Conservation (phyloP, 1,140 invertebrate genomes). For the Chlorops oryzae region DNA sequence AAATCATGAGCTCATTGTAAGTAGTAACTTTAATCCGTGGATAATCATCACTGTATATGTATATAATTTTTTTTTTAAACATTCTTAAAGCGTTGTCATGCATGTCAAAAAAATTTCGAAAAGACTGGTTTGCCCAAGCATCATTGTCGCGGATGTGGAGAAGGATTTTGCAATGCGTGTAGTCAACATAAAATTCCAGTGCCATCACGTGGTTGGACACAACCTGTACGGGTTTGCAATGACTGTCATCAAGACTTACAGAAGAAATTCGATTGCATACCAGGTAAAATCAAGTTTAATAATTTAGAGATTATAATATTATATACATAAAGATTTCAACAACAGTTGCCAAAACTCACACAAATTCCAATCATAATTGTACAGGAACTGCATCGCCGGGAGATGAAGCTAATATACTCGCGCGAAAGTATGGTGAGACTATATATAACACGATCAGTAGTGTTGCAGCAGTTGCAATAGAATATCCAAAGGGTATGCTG, state of each 20-base stretch:
- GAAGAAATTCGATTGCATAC: constrained; percentile 30
- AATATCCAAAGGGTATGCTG: constrained; percentile 44
- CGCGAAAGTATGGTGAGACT: constrained; percentile 59
- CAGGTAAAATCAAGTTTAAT: constrained; percentile 31
- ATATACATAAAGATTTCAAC: not conserved
- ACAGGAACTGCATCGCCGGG: constrained; percentile 20
- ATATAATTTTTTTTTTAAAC: constrained; percentile 6
- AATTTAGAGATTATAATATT: not conserved
- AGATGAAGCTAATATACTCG: constrained; percentile 52
- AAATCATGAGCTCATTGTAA: constrained; percentile 67
- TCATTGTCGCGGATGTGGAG: constrained; percentile 72
- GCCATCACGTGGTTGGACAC: constrained; percentile 59
- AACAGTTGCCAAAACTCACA: constrained; percentile 10
- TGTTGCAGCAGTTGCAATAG: constrained; percentile 53
- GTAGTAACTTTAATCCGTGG: constrained; percentile 1
- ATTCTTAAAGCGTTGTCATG: constrained; percentile 54
- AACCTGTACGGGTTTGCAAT: constrained; percentile 64
- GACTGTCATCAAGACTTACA: constrained; percentile 51
- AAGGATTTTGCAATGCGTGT: constrained; percentile 65
- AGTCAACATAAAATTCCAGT: constrained; percentile 58
- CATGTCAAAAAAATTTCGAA: constrained; percentile 56
- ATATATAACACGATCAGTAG: constrained; percentile 58
- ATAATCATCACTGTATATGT: not conserved
- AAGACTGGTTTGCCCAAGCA: constrained; percentile 58
- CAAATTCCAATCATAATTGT: constrained; percentile 21